Percentiles rank a stretch among this genome's conserved stretches.
These are phyloP conservation scores for Molossus molossus DNA, from an alignment of 2,797 vertebrate genomes.

Conservation along the genomic window DNA sequence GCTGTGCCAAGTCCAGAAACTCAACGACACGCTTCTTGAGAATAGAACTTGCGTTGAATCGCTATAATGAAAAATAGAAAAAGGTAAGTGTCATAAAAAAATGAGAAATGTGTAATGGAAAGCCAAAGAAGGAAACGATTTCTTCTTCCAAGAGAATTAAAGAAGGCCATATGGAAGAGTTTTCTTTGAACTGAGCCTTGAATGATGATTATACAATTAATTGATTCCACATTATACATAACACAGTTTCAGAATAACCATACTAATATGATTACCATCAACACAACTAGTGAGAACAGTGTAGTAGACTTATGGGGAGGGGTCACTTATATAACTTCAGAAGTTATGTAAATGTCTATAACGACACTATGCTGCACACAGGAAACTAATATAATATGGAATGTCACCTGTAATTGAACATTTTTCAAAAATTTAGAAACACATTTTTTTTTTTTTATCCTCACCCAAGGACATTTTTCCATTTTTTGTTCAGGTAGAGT, in stretches of 20 bases:
- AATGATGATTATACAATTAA: background rate
- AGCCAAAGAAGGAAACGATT: background rate
- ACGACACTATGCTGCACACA: background rate
- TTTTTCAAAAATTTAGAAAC: background rate
- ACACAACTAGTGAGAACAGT: background rate
- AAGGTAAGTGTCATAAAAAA: background rate
- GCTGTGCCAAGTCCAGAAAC: background rate
- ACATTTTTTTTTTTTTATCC: background rate
- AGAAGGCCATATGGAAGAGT: background rate
- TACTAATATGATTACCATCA: background rate
- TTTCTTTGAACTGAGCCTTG: constrained; percentile 24
- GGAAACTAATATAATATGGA: background rate
- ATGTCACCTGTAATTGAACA: background rate
- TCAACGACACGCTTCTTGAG: background rate
- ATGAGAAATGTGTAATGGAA: background rate
- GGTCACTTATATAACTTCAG: background rate
- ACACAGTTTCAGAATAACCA: background rate
- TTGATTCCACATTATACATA: background rate
- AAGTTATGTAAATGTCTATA: background rate
- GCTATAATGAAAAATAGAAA: constrained; percentile 4
- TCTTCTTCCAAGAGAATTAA: constrained; percentile 36
- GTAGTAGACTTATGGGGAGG: background rate
- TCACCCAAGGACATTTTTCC: too few species aligned
- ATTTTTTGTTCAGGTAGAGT: too few species aligned
- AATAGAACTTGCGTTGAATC: background rate